These are phyloP conservation scores for Choreutis nemorana DNA, from an alignment of 2,888 invertebrate species.

Conservation along the genomic window DNA sequence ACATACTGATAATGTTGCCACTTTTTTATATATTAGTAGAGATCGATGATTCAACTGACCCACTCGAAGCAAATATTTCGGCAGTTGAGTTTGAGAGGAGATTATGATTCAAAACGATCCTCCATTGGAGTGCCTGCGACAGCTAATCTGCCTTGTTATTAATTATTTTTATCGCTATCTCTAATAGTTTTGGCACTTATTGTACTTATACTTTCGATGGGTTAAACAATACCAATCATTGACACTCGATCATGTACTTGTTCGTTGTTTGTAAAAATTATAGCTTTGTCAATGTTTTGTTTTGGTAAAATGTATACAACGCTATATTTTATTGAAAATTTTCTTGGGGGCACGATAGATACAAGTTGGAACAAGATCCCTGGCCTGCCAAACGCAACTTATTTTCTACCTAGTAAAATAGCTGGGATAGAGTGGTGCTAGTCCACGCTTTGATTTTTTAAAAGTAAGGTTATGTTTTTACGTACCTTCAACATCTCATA, in stretches of 20 bases:
- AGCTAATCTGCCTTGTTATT: conserved; percentile 61
- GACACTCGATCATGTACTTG: background rate
- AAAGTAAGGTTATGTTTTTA: too few species aligned
- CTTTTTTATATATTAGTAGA: too few species aligned
- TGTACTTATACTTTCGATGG: conserved; percentile 35
- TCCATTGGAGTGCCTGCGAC: conserved; percentile 56
- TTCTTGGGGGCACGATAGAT: too few species aligned
- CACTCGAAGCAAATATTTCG: conserved; percentile 56
- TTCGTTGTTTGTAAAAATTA: background rate
- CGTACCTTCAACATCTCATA: too few species aligned
- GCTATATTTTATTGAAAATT: too few species aligned
- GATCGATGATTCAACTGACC: conserved; percentile 52
- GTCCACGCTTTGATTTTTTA: too few species aligned
- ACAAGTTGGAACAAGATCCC: too few species aligned
- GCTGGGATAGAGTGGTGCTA: too few species aligned
- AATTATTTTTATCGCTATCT: conserved; percentile 67
- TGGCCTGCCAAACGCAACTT: too few species aligned
- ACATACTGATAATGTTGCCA: conserved; percentile 1
- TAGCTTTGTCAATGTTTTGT: too few species aligned
- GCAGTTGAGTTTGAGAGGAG: conserved; percentile 54
- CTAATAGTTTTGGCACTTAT: conserved; percentile 52
- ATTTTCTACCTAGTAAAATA: too few species aligned
- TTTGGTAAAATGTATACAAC: too few species aligned
- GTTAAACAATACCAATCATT: conserved; percentile 22
- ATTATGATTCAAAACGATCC: conserved; percentile 64